Base-by-base conservation (phyloP, 2,113 vertebrate species). In the Leptodactylus fuscus region DNA sequence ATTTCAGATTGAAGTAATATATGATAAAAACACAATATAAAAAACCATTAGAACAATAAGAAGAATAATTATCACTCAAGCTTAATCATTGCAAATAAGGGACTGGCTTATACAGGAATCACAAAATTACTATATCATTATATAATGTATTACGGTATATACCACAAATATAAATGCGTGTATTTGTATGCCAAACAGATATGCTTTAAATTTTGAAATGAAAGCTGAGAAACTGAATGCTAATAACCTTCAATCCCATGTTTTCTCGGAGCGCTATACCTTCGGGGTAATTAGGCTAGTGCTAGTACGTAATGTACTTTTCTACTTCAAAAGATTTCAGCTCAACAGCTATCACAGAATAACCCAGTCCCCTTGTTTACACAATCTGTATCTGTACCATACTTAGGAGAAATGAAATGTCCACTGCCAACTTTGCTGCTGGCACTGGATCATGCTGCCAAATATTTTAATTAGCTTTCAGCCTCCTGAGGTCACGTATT, bases 391-490 rank as follows among this genome's bases (percentile, higher is more conserved):
- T 85, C 83, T 69, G 75, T 67, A 79, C 51, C 48, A 48, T 44
- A 51, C 48, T 67, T 41, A 24, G 58, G 41, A 85, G 73, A 78
- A 78, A 78, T 67, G 69, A 51, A 78, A 79, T 53, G 32, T 49
- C 29, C 62, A 85, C 65, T 70, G 46, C 44, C 32, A 85, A 79
- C 41, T 46, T 36, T 69, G 75, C 83, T 79, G 22, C 60, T 79
- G 18, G 60, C 60, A 53, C 44, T 55, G 38, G 16, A 36, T 7
- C n/a, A 79, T 55, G 75, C 75, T 85, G 83, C 83, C 74, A 85
- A 85, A 70, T 85, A 70, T 79, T 85, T 85, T 85, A 85, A 85
- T 85, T 85, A 78, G 83, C 48, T 55, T 77, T 79, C 41, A 48
- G 46, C 46, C 83, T 51, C 74, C 32, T 74, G 48, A 13, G 73